Evolutionary conservation across 2,888 invertebrate genomes (phyloP), one percentile per base, ranked within the genome.

Genomic region (Gari tellinella): DNA sequence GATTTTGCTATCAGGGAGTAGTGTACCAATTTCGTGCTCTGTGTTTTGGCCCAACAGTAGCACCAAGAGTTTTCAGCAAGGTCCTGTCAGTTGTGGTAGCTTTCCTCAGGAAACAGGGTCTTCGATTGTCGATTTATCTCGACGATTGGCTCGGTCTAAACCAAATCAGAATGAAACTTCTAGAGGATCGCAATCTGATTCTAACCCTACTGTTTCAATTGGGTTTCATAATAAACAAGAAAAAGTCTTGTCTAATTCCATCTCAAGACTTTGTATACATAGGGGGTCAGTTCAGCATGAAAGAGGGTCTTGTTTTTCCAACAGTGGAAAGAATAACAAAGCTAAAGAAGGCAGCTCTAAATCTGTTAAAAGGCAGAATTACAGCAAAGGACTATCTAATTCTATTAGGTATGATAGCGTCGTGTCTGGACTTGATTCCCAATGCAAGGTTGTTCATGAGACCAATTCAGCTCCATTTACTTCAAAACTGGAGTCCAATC

Each of bases 51-150:
- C 73, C 69, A 43, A 66, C 66, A 17, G 31, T 37, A 15, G 63
- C 69, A 14, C 70, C 65, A 7, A 25, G 70, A 41, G 60, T 60
- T 1, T 73, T 78, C 19, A 63, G 60, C 12, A 74, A 70, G 53
- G 51, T 72, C 40, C 31, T 78, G n/a, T n/a, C n/a, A n/a, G 58
- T 62, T 45, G 79, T 61, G 31, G 74, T 46, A 38, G 67, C 66
- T 31, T 21, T 60, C 46, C 49, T 65, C 1, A 40, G 62, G 38
- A 56, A 26, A 23, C 55, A 56, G 31, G 48, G 51, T 31, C 17
- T 76, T 15, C 41, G 58, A n/a, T 25, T 70, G 19, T 62, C 63
- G 15, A 48, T 21, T 48, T 70, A 70, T 46, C 40, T 75, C 45
- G 70, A 70, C 69, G 61, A 70, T 26, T 65, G 69, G 62, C 43